Evolutionary conservation across 1,140 invertebrate species (phyloP), one percentile per base, ranked within the genome.

Genomic region (Drosophila malerkotliana): DNA sequence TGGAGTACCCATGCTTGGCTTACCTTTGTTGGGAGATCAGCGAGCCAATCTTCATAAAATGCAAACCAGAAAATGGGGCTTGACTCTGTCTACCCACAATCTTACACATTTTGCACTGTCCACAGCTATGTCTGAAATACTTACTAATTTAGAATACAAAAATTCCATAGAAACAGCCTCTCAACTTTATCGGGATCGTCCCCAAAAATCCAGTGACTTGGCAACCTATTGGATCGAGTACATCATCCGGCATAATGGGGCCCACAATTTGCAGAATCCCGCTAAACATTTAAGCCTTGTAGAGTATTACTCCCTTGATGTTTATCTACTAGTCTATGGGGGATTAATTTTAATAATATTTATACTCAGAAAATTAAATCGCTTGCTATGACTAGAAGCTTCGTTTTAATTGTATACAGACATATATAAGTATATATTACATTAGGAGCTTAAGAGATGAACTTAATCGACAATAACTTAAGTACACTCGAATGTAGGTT

Each of bases 11-110:
- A 92, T 96, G 37, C 90, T 97, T 32, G 95, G 94, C 0, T 91
- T 96, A 54, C 95, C 96, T 9, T 84, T 96, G 34, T 92, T 94
- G 41, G 93, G 92, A 3, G 95, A 96, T 82, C 95, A 96, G 77
- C 91, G 78, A 4, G 92, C 92, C 4, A 95, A 95, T 77, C 80
- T 93, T n/a, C 77, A 85, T 2, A 92, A 91, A 56, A 89, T 92
- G 14, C 72, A 92, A 18, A 49, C 89, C 2, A 90, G 84, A 3
- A 93, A 93, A 0, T 93, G 92, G 57, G 94, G 92, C 26, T 74
- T 92, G 47, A 80, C 14, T 0, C 21, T 94, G 3, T 48, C 90
- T 1, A 75, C 82, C 32, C 54, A 72, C 0, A 83, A 90, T 28
- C 55, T 93, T 0, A 92, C 71, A 4, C 69, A 88, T 18, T 68